phyloP scores from a whole-genome alignment of 2,797 vertebrate species.

The Xenops minutus region DNA sequence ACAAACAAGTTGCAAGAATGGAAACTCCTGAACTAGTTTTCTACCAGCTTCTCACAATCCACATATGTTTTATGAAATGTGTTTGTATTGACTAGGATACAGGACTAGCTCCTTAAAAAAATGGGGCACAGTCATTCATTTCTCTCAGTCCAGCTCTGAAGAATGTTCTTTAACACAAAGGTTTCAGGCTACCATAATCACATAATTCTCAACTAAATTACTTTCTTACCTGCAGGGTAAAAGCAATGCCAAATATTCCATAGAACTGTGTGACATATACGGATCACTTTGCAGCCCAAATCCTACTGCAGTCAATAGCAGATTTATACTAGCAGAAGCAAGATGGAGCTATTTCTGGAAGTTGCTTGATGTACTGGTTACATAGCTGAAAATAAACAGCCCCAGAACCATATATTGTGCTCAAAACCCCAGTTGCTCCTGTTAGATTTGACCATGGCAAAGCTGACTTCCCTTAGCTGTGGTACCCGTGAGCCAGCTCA shows the following conservation, averaged over 20 bases:
- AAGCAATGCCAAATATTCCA: not conserved
- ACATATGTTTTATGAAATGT: slow-evolving; percentile 38
- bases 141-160: not conserved
- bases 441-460: not conserved
- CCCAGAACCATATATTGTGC: not conserved
- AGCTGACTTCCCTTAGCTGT: not conserved
- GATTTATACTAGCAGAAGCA: not conserved
- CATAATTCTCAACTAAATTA: not conserved
- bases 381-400: not conserved
- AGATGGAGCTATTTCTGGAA: not conserved
- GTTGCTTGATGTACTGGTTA: not conserved
- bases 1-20: slow-evolving; percentile 44
- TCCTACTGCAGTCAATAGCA: not conserved
- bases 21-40: slow-evolving; percentile 58
- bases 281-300: not conserved
- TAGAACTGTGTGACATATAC: not conserved
- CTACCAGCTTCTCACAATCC: not conserved
- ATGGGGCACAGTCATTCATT: not conserved
- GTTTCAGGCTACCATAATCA: not conserved
- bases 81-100: slow-evolving; percentile 39
- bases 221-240: not conserved
- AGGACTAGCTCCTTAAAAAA: slow-evolving; percentile 11
- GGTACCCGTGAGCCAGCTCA: not conserved
- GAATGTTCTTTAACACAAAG: not conserved
- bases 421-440: not conserved